phyloP scores from a whole-genome alignment of 2,113 vertebrate species.

The Actinemys pallida region DNA sequence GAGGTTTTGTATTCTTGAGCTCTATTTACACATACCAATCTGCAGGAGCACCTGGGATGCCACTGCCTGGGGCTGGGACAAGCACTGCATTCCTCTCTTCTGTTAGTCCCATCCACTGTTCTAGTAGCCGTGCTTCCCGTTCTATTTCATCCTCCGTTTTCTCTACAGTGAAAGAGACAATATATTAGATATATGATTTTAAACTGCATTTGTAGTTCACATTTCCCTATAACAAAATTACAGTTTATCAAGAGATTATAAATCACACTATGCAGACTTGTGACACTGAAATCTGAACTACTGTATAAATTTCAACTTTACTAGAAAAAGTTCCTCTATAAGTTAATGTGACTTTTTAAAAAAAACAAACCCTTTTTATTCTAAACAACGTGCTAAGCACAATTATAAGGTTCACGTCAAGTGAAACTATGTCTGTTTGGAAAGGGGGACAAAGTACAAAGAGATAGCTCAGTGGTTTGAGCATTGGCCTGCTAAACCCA shows the following conservation, averaged over 20 bases:
- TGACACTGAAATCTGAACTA: neutral
- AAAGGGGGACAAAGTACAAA: neutral
- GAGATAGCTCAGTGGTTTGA: neutral
- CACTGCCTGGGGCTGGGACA: slow-evolving; percentile 93
- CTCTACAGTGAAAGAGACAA: slow-evolving; percentile 75
- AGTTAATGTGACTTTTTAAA: neutral
- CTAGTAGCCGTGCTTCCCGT: slow-evolving; percentile 93
- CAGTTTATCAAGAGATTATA: neutral
- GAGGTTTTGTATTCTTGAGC: neutral
- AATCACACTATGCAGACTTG: neutral
- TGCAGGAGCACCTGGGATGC: slow-evolving; percentile 94
- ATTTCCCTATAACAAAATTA: neutral
- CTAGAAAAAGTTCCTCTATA: neutral
- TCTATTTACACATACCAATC: slow-evolving; percentile 84
- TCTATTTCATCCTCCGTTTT: slow-evolving; percentile 94
- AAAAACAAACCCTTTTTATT: neutral
- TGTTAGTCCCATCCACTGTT: slow-evolving; percentile 98
- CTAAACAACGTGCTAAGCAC: neutral
- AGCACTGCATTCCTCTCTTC: slow-evolving; percentile 96
- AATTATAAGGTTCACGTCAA: neutral
- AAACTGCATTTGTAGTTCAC: neutral
- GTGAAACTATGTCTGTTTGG: neutral
- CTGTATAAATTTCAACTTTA: neutral
- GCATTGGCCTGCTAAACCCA: no score
- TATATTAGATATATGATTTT: neutral